Evolutionary conservation across 2,113 vertebrate genomes (phyloP).

Genomic region (Callorhinus ursinus): DNA sequence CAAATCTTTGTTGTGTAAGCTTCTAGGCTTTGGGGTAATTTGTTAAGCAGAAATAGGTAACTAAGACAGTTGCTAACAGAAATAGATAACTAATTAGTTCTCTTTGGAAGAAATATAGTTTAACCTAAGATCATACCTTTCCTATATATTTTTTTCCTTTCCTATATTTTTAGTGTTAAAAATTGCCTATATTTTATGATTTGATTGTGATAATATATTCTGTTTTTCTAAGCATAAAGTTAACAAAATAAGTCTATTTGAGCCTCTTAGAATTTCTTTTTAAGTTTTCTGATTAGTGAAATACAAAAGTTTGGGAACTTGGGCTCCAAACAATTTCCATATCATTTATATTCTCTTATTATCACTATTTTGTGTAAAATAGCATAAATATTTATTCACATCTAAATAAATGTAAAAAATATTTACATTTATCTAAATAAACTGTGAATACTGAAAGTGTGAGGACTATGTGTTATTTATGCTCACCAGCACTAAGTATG

Average conservation of each 20-base stretch:
- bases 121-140: background rate
- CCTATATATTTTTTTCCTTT: background rate
- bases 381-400: constrained; percentile 38
- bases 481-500: background rate
- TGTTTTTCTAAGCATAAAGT: background rate
- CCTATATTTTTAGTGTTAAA: background rate
- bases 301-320: background rate
- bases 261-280: background rate
- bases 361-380: constrained; percentile 1
- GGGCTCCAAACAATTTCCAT: background rate
- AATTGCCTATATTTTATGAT: background rate
- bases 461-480: background rate
- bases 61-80: background rate
- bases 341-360: background rate
- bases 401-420: background rate
- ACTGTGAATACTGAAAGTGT: background rate
- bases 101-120: background rate
- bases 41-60: background rate
- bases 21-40: background rate
- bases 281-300: constrained; percentile 7
- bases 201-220: background rate
- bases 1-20: background rate
- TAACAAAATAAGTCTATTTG: background rate
- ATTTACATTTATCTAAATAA: background rate
- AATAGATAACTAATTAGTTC: background rate